These are phyloP conservation scores for Diadumene lineata DNA, from an alignment of 92 coral and sea anemone genomes.

Conservation along the genomic window DNA sequence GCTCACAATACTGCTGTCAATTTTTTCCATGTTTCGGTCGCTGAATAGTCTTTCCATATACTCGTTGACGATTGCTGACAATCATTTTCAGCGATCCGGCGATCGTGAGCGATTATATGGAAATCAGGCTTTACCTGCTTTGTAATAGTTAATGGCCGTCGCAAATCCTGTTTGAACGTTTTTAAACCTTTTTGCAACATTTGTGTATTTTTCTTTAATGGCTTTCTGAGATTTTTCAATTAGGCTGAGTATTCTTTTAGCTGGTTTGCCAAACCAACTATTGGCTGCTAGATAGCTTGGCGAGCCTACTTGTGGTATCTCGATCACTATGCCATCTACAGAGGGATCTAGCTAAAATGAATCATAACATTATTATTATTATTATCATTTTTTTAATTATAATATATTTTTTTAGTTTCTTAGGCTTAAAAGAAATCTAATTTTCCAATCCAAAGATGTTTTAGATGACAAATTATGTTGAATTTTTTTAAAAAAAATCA, in stretches of 20 bases:
- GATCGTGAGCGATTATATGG: not conserved
- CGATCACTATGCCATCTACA: constrained; percentile 17
- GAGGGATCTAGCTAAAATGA: constrained; percentile 14
- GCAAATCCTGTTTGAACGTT: not conserved
- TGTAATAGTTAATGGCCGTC: not conserved
- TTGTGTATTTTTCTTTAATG: constrained; percentile 10
- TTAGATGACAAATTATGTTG: no score
- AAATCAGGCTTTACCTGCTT: not conserved
- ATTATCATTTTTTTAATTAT: not conserved
- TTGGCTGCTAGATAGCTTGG: constrained; percentile 9
- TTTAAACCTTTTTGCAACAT: not conserved
- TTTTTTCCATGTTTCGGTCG: no score
- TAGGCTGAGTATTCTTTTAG: not conserved
- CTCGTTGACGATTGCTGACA: not conserved
- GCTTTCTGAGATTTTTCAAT: not conserved
- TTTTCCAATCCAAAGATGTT: no score
- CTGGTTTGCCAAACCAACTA: constrained; percentile 29
- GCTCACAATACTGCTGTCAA: no score
- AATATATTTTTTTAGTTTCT: no score
- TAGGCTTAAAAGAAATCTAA: no score
- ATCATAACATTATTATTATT: not conserved
- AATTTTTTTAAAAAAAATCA: no score
- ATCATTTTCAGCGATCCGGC: not conserved
- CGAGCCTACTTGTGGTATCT: not conserved
- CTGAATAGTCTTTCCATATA: no score